phyloP scores from a whole-genome alignment of 2,113 vertebrate species.

The Accipiter virgatus region DNA sequence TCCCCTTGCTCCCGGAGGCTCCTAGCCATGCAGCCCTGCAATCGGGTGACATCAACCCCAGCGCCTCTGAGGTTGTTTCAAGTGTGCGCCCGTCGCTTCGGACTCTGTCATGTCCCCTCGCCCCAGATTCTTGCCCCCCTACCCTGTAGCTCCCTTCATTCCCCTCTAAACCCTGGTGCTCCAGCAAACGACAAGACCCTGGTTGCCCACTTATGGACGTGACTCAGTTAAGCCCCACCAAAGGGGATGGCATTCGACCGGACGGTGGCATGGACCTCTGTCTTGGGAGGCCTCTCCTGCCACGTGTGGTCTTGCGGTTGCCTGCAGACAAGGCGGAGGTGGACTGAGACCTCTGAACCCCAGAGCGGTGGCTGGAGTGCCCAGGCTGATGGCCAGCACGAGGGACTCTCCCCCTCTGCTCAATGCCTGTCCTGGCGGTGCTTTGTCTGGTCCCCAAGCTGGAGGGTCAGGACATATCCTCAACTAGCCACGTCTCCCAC shows the following conservation, averaged over 20 bases:
- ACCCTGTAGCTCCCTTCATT: background rate
- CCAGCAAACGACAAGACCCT: background rate
- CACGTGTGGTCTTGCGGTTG: too few relatives aligned
- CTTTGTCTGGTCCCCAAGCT: background rate
- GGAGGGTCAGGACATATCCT: background rate
- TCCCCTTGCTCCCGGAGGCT: background rate
- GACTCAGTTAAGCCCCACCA: too few relatives aligned
- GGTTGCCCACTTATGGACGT: too few relatives aligned
- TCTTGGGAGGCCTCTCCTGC: too few relatives aligned
- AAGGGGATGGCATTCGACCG: too few relatives aligned
- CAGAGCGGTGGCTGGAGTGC: accelerated
- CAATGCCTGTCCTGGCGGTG: background rate
- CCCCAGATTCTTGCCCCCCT: background rate
- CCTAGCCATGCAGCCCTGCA: background rate
- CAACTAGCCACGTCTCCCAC: background rate
- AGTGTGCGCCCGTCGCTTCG: accelerated
- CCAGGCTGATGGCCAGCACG: accelerated
- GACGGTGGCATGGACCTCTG: too few relatives aligned
- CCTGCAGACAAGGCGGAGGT: too few relatives aligned
- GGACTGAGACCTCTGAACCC: background rate
- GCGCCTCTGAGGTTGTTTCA: background rate
- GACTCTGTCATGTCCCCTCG: background rate
- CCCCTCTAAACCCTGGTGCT: background rate
- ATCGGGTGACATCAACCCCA: background rate
- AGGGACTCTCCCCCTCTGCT: background rate